phyloP scores from a whole-genome alignment of 2,113 vertebrate species.

The Hydropotes inermis region DNA sequence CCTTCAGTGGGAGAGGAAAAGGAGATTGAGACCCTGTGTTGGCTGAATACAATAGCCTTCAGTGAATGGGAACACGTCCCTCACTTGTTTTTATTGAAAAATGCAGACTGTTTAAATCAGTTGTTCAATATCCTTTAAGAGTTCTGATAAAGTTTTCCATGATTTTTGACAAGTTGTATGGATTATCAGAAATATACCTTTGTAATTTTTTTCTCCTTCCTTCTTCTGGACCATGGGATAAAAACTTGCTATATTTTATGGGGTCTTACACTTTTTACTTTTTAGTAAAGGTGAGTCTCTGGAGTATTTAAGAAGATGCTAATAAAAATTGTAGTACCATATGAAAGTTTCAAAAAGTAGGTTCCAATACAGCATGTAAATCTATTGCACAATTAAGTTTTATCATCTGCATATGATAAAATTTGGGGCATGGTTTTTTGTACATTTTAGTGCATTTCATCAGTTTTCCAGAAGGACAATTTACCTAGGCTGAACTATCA shows the following conservation, averaged over 20 bases:
- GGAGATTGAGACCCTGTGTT: not conserved
- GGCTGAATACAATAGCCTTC: not conserved
- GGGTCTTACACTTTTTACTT: not conserved
- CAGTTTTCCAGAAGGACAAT: not conserved
- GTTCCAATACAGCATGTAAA: not conserved
- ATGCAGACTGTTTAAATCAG: not conserved
- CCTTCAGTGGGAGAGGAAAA: not conserved
- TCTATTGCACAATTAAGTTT: not conserved
- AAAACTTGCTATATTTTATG: not conserved
- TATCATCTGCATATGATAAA: not conserved
- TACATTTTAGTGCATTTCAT: not conserved
- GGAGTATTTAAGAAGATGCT: not conserved
- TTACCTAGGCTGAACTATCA: not conserved
- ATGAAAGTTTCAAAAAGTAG: not conserved
- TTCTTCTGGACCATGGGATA: not conserved
- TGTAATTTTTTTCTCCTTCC: not conserved
- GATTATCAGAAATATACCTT: not conserved
- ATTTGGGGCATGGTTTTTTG: not conserved
- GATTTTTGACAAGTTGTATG: not conserved
- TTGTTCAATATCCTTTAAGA: not conserved
- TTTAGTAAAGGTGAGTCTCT: not conserved
- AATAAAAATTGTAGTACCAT: not conserved
- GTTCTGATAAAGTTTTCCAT: not conserved
- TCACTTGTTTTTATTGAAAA: not conserved
- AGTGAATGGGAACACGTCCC: not conserved